Percentiles rank a stretch among this genome's conserved stretches.
Evolutionary conservation across 2,797 vertebrate genomes (phyloP).

Genomic region (Enteromius unitaeniatus): DNA sequence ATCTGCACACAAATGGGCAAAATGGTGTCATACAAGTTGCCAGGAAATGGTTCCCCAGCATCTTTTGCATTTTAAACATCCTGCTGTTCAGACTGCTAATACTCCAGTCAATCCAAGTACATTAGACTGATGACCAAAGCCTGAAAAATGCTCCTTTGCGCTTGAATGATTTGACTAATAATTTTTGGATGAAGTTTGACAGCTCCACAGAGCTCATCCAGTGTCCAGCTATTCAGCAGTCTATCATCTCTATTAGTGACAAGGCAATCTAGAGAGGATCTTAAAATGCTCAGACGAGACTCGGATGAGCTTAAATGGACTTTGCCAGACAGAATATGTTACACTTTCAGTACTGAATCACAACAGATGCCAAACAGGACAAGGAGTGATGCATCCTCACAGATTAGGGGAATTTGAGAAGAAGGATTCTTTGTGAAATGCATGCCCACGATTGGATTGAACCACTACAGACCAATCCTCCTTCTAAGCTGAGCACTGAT

Average conservation of each 20-base stretch:
- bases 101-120: slow-evolving; percentile 45
- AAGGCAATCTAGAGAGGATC: slow-evolving; percentile 59
- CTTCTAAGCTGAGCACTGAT: not conserved
- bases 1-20: not conserved
- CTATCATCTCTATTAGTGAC: slow-evolving; percentile 60
- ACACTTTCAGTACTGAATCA: slow-evolving; percentile 48
- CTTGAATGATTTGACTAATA: slow-evolving; percentile 65
- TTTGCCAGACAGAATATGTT: slow-evolving; percentile 59
- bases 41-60: not conserved
- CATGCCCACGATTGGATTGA: not conserved
- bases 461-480: not conserved
- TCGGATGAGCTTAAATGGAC: slow-evolving; percentile 54
- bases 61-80: slow-evolving; percentile 8
- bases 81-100: slow-evolving; percentile 27
- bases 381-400: slow-evolving; percentile 29
- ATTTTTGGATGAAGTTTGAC: slow-evolving; percentile 65
- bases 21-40: slow-evolving; percentile 6
- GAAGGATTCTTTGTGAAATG: slow-evolving; percentile 17
- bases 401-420: slow-evolving; percentile 30
- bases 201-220: slow-evolving; percentile 56
- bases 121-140: slow-evolving; percentile 59
- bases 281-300: slow-evolving; percentile 52
- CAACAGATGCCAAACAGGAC: slow-evolving; percentile 44
- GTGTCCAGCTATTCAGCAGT: slow-evolving; percentile 60
- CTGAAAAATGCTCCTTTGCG: slow-evolving; percentile 58